Evolutionary conservation across 1,140 invertebrate genomes (phyloP).

Genomic region (Sminthurinus signatus): DNA sequence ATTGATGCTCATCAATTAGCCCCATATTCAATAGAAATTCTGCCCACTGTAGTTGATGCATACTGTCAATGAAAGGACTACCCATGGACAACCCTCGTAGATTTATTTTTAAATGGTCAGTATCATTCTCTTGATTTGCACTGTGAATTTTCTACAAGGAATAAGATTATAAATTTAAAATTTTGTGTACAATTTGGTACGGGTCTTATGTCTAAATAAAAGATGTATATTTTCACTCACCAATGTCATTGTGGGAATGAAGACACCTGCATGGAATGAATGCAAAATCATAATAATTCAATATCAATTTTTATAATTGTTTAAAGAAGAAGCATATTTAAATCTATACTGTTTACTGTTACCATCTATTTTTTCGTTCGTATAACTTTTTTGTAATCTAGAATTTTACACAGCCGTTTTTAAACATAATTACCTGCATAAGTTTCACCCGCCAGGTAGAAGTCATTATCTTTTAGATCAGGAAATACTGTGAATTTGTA

Average conservation of each 20-base stretch:
- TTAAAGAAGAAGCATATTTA: constrained; percentile 16
- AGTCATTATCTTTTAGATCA: constrained; percentile 44
- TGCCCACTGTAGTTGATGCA: constrained; percentile 48
- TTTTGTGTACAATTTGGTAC: no score
- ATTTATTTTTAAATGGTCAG: constrained; percentile 1
- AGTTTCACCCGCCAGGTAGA: constrained; percentile 48
- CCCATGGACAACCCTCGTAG: constrained; percentile 50
- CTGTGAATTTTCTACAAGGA: no score
- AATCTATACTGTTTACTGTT: no score
- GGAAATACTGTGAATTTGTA: constrained; percentile 45
- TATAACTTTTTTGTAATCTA: no score
- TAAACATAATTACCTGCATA: constrained; percentile 32
- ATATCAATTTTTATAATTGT: constrained; percentile 43
- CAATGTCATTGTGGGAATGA: not conserved
- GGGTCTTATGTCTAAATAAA: no score
- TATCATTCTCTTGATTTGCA: not conserved
- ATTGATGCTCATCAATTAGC: constrained; percentile 46
- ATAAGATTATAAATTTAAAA: no score
- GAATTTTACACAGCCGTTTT: not conserved
- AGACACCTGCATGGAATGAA: not conserved
- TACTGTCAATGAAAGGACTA: constrained; percentile 50
- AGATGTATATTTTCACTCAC: no score
- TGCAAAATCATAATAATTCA: not conserved
- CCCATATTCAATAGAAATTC: constrained; percentile 50
- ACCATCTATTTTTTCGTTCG: no score